Evolutionary conservation across 2,888 invertebrate genomes (phyloP), one percentile per base, ranked within the genome.

Genomic region (Eumerus sabulonum): DNA sequence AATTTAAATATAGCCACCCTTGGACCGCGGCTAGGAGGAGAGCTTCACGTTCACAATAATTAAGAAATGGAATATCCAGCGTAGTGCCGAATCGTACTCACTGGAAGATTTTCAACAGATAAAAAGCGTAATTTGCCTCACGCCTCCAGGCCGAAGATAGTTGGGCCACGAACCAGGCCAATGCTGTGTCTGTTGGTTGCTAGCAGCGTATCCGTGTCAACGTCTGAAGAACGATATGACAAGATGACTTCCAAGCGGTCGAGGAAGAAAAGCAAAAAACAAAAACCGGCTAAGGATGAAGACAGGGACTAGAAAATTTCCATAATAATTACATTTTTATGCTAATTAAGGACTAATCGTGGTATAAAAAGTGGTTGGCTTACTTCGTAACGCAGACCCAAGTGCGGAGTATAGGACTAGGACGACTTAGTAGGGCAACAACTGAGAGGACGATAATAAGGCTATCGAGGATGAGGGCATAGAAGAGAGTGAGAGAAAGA

Each of bases 321-420:
- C 81, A 81, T 81, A 71, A 71, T 81, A 76, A 81, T 81, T 81
- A 76, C 62, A 71, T 76, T 81, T 81, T 76, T 62, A 81, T 81
- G 81, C 66, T 76, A 81, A 81, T 81, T 71, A 71, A 62, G 76
- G 66, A 71, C 64, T 81, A 81, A 81, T 76, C 76, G 76, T 66
- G 45, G 76, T 44, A 71, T 67, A 70, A 74, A 70, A 56, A 66
- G 73, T 14, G 68, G 68, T 68, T 70, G 64, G 50, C 60, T 76
- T 59, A 47, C 48, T 42, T 18, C 19, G 9, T 17, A 27, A 7
- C 7, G 27, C 3, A 27, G 27, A 7, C 2, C 27, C 3, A 27
- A 27, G 27, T 4, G 27, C 27, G 7, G 27, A 7, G 27, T 7
- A 27, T 27, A 27, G 27, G 27, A 27, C 27, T 27, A 27, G 7